A percentile compares a stretch with the other conserved stretches of the same genome.
Evolutionary conservation across 2,113 vertebrate genomes (phyloP).

Genomic region (Eulacestoma nigropectus): DNA sequence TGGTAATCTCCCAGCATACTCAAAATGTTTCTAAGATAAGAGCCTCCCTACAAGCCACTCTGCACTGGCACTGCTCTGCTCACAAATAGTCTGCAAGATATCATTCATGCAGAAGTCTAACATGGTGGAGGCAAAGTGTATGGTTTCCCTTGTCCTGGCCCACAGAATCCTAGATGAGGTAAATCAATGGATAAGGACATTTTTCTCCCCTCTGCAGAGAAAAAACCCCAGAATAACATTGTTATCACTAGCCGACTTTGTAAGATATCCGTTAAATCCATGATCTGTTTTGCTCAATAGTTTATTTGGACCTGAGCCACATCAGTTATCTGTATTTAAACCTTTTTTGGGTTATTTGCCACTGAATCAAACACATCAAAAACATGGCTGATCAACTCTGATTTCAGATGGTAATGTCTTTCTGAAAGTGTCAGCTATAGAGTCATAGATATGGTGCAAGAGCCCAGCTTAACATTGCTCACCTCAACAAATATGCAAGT

Average conservation of each 20-base stretch:
- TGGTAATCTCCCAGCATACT: not conserved
- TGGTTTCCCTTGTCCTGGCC: not conserved
- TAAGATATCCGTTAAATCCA: not conserved
- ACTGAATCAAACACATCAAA: not conserved
- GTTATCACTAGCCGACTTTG: not conserved
- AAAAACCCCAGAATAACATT: not conserved
- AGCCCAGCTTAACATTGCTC: not conserved
- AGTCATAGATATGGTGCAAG: not conserved
- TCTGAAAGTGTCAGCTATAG: not conserved
- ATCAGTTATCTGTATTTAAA: not conserved
- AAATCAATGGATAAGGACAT: not conserved
- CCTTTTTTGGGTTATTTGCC: not conserved
- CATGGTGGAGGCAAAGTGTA: not conserved
- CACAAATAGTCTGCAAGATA: not conserved
- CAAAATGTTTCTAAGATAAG: not conserved
- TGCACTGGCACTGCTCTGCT: not conserved
- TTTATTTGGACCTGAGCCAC: not conserved
- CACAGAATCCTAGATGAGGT: not conserved
- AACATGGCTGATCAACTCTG: not conserved
- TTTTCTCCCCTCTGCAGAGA: not conserved
- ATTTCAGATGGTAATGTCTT: not conserved
- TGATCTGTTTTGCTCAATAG: not conserved
- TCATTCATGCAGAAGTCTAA: not conserved
- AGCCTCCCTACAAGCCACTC: not conserved
- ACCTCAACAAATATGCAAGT: not conserved